Conservation (phyloP, 2,113 vertebrate genomes). For the Nothocercus nigrocapillus region DNA sequence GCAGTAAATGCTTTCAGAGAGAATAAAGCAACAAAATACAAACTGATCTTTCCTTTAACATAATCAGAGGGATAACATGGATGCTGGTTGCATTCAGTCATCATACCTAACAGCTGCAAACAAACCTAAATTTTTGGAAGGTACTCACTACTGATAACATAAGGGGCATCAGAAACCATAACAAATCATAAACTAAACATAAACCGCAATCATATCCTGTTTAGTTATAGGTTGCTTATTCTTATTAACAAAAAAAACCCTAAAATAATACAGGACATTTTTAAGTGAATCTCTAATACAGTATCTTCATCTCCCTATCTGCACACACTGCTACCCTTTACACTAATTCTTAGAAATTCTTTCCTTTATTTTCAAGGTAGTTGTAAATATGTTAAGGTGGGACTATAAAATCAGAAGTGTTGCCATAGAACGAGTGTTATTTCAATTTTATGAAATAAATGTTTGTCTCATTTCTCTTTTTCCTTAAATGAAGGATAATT, state of each 20-base stretch:
- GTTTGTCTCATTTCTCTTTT: not conserved
- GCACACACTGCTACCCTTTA: not conserved
- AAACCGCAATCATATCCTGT: not conserved
- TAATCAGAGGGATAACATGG: not conserved
- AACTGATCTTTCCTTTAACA: not conserved
- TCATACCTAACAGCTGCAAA: not conserved
- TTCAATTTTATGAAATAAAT: not conserved
- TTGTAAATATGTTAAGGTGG: not conserved
- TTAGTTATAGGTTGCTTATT: not conserved
- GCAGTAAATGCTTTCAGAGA: not conserved
- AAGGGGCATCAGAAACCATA: not conserved
- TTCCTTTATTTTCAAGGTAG: not conserved
- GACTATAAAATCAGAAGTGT: not conserved
- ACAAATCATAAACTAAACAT: not conserved
- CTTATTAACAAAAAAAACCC: not conserved
- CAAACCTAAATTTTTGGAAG: not conserved
- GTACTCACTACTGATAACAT: not conserved
- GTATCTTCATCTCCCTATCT: not conserved
- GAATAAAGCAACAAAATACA: not conserved
- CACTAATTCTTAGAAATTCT: not conserved
- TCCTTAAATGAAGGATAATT: not conserved
- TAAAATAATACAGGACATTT: not conserved
- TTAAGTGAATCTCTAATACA: not conserved
- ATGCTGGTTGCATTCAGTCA: rapidly evolving
- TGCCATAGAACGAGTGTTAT: not conserved